These are phyloP conservation scores for Anoplolepis gracilipes DNA, from an alignment of 1,140 invertebrate species.

Conservation along the genomic window DNA sequence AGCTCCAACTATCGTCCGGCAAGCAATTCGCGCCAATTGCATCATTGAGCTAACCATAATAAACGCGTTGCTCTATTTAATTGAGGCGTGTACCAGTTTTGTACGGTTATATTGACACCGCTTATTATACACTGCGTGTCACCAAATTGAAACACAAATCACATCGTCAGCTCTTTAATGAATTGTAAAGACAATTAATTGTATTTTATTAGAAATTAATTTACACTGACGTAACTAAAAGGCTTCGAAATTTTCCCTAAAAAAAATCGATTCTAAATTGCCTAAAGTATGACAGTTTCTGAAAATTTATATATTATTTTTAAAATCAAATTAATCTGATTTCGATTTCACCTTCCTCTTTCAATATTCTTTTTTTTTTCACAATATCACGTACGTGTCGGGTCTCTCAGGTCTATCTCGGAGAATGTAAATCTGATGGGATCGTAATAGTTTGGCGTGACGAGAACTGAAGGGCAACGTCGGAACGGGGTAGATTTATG, in stretches of 20 bases:
- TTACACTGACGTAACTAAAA: not conserved
- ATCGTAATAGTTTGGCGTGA: constrained; percentile 18
- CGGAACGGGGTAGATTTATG: not conserved
- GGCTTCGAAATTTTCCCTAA: not conserved
- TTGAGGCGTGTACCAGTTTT: constrained; percentile 18
- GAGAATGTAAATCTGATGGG: constrained; percentile 26
- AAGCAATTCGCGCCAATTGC: constrained; percentile 43
- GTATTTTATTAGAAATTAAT: constrained; percentile 1
- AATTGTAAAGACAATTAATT: not conserved
- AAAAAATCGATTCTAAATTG: not conserved
- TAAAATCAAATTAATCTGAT: not conserved
- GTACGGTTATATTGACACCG: not conserved
- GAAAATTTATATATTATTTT: not conserved
- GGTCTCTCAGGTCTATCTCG: not conserved
- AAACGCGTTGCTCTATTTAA: constrained; percentile 27
- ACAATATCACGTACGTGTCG: not conserved
- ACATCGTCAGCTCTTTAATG: not conserved
- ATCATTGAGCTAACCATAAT: constrained; percentile 14
- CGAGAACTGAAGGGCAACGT: not conserved
- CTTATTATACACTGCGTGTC: not conserved
- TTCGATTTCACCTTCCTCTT: not conserved
- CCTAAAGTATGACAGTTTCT: too few species aligned
- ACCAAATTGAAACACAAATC: not conserved
- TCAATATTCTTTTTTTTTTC: not conserved
- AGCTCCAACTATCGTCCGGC: constrained; percentile 13